Evolutionary conservation across 2,113 vertebrate species (phyloP).

Genomic region (Spheniscus mendiculus): DNA sequence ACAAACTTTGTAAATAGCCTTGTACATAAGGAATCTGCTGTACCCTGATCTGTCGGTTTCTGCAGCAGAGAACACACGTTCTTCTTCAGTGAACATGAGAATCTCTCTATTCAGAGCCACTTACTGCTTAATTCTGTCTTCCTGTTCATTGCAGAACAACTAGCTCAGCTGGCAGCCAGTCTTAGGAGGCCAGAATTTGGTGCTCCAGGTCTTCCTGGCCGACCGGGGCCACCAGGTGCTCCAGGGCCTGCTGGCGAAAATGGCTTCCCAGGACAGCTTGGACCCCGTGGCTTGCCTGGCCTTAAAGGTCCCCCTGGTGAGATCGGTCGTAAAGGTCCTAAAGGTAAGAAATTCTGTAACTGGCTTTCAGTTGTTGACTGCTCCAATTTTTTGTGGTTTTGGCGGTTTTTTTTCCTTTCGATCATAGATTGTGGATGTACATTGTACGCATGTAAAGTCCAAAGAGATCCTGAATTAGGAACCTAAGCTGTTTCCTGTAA

Average conservation of each 20-base stretch:
- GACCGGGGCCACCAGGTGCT: slow-evolving; percentile 87
- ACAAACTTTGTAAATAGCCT: not conserved
- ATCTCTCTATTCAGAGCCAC: not conserved
- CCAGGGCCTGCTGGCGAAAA: slow-evolving; percentile 88
- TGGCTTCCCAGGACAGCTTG: slow-evolving; percentile 91
- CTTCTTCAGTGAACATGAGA: not conserved
- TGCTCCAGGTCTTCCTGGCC: slow-evolving; percentile 88
- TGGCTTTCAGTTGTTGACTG: not conserved
- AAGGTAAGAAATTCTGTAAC: slow-evolving; percentile 80
- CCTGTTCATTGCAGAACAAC: slow-evolving; percentile 83
- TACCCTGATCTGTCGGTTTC: not conserved
- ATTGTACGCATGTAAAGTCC: not conserved
- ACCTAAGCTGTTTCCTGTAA: not conserved
- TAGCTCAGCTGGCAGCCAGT: slow-evolving; percentile 93
- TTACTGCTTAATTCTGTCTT: not conserved
- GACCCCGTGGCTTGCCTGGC: slow-evolving; percentile 90
- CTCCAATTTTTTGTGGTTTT: not conserved
- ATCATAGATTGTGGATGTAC: not conserved
- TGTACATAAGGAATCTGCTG: not conserved
- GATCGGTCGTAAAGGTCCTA: slow-evolving; percentile 87
- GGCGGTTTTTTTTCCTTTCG: not conserved
- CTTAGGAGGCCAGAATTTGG: slow-evolving; percentile 92
- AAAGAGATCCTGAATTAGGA: not conserved
- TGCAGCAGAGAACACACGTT: not conserved
- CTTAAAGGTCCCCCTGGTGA: slow-evolving; percentile 91